Evolutionary conservation across 2,797 vertebrate genomes (phyloP), one percentile per base, ranked within the genome.

Genomic region (Amblyopsis hoosieri): DNA sequence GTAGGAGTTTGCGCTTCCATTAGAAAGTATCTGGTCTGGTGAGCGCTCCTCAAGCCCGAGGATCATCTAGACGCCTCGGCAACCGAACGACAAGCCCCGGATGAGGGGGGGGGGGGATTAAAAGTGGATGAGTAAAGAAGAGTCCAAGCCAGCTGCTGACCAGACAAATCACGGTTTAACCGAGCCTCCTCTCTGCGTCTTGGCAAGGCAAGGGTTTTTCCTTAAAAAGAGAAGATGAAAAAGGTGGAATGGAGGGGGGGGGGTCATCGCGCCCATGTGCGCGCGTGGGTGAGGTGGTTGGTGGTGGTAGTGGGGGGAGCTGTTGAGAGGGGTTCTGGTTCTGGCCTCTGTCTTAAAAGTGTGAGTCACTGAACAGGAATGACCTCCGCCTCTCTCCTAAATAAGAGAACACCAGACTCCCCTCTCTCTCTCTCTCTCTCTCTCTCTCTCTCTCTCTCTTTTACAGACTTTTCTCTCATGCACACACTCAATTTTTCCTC

Each of bases 301-400:
- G 10, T 19, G 51, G 13, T 13, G 14, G 17, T 5, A 13, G n/a
- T 23, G 5, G 11, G 14, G 3, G 23, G 23, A 3, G 23, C 3
- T 3, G 23, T 23, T 11, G 47, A 45, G 51, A 15, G 61, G 3
- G 29, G 53, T 53, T 11, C 51, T 15, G 57, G 69, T 71, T 89
- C 83, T 89, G 87, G 71, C 80, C 80, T 84, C 73, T 66, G 54
- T 82, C 79, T 88, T 85, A 84, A 88, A 76, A 69, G 51, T 54
- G 69, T 92, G 90, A 92, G 85, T 92, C 90, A 91, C 70, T 57
- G 63, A 84, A 66, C 15, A 82, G 85, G 89, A 91, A 91, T 91
- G 82, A 60, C 79, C 85, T 72, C 78, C 12, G 2, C 52, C 45
- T 49, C 64, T 58, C 80, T 80, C 70, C 69, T 80, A 66, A 81